Conservation (phyloP, 2,797 vertebrate genomes). For the Halcyon badia region DNA sequence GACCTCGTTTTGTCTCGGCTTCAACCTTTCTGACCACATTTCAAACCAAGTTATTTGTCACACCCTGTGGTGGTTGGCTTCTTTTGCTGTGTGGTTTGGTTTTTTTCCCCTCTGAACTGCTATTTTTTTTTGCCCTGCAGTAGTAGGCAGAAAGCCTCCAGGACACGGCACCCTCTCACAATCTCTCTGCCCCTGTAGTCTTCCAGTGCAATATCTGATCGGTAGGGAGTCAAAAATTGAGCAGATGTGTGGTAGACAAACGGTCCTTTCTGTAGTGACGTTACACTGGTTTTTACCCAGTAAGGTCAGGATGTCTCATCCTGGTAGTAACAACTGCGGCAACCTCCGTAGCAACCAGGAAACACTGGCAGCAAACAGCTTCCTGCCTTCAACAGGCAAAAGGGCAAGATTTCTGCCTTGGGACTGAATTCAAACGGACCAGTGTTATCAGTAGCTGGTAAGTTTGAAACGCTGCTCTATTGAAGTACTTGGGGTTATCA, state of each 20-base stretch:
- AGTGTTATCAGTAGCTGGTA: background rate
- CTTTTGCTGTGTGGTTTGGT: background rate
- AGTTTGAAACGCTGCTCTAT: background rate
- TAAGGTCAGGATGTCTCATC: background rate
- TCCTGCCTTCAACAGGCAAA: background rate
- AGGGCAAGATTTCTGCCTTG: background rate
- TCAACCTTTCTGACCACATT: background rate
- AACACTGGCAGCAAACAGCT: conserved; percentile 21
- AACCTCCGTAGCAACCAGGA: conserved; percentile 73
- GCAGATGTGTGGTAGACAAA: background rate
- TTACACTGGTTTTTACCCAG: background rate
- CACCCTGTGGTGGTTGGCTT: background rate
- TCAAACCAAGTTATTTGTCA: background rate
- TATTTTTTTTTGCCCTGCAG: background rate
- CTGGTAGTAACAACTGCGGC: conserved; percentile 1
- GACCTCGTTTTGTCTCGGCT: background rate
- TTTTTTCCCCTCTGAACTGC: background rate
- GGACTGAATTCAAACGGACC: background rate
- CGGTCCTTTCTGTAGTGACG: accelerated
- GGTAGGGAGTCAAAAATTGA: accelerated
- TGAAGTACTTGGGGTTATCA: background rate
- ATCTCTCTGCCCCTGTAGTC: background rate
- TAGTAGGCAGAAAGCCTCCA: background rate
- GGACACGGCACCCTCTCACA: background rate
- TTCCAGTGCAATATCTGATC: background rate